Evolutionary conservation across 2,888 invertebrate genomes (phyloP), one percentile per base, ranked within the genome.

Genomic region (Mythimna loreyi): DNA sequence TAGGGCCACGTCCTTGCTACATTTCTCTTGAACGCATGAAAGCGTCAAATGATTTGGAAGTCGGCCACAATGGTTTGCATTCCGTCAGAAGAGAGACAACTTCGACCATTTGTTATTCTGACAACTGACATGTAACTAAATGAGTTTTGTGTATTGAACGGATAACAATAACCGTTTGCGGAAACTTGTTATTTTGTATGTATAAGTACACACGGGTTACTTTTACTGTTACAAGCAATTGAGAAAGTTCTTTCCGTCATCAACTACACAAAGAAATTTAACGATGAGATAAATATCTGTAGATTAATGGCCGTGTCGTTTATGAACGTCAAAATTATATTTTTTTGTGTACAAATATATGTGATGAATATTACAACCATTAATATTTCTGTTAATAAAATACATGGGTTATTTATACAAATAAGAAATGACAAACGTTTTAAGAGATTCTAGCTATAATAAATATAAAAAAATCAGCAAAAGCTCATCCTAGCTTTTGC

Each of bases 21-120:
- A 67, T 67, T 81, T 69, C 69, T 76, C 40, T 23, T 25, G 61
- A 60, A 74, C 61, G 67, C 66, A 74, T 65, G 72, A 75, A 79
- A 76, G 43, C 80, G 71, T 82, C 67, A 69, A 83, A 81, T 71
- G 61, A 72, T 72, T 83, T 81, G 76, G 78, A 81, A 78, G 70
- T 72, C 65, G 62, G 82, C 71, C 79, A 78, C 68, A 65, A 67
- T 56, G 67, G 69, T 57, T 68, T 62, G 69, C 63, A 66, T 71
- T 79, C 64, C 70, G 74, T 83, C 84, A 82, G 78, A 82, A 67
- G 59, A 60, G 63, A 58, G 69, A 76, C 75, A 76, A 83, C 78
- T 83, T 82, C 45, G 73, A 43, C 56, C 72, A 84, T 84, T 82
- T 78, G 68, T 80, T 78, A 80, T 70, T 70, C 73, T 50, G 75